Base-by-base conservation (phyloP, 53 echinoderm and acorn worm genomes). In the Arbacia lixula region DNA sequence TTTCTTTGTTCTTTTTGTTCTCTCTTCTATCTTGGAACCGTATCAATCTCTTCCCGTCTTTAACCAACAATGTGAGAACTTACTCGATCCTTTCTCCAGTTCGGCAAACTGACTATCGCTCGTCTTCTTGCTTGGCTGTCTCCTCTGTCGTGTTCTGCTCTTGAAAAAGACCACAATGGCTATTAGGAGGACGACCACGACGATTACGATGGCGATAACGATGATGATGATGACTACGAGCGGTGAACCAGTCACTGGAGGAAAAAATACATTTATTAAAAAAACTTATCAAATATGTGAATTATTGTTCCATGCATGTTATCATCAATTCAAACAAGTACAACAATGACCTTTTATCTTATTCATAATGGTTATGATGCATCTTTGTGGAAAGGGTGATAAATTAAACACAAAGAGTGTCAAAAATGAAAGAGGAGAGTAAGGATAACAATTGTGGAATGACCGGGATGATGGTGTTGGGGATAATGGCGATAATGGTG, bases 201-300 rank as follows among this genome's bases (percentile, higher is more conserved):
- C 63, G 40, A 65, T 26, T 0, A 83, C 46, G 22, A 64, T 62
- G 8, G 63, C 65, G 36, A 83, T 35, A 12, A 83, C 27, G 65
- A 83, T 64, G 83, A 65, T 61, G 21, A 83, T 65, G 24, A 83
- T 74, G 51, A 74, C 53, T 20, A 74, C 74, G 2, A 74, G 35
- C 6, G 74, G 74, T 20, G 74, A 74, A 14, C 74, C 74, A 11
- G 33, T 34, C 5, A 43, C 74, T 74, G 74, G 39, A 29, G 30
- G 49, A 20, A n/a, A 11, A 28, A 3, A 43, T 19, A n/a, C n/a
- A n/a, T n/a, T n/a, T n/a, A n/a, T n/a, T 46, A 46, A 46, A 46
- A 46, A 46, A 14, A 6, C 8, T 46, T 6, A 46, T 46, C 8
- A 10, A 46, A 46, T 46, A 46, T 46, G 46, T 10, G 46, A 46